Evolutionary conservation across 2,888 invertebrate genomes (phyloP).

Genomic region (Eupithecia tripunctaria): DNA sequence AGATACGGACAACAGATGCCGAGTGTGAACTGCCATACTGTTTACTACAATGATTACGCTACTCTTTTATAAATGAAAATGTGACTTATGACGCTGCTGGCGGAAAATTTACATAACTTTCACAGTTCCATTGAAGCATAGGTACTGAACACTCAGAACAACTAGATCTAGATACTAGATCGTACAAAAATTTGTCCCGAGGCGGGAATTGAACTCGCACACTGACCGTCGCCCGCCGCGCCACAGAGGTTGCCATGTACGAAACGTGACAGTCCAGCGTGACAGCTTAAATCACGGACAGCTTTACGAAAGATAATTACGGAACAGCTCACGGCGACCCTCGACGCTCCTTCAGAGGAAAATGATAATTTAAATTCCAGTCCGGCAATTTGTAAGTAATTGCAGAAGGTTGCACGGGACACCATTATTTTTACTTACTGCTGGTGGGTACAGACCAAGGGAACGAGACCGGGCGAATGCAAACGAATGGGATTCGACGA

Average conservation of each 20-base stretch:
- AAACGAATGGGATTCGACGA: no score
- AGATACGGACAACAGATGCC: no score
- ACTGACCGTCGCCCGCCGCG: not conserved
- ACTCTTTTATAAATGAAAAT: no score
- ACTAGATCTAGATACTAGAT: no score
- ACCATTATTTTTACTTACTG: not conserved
- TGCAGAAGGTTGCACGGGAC: not conserved
- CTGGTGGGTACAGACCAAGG: no score
- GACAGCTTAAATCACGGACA: constrained; percentile 46
- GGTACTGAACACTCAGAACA: no score
- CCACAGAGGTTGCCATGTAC: not conserved
- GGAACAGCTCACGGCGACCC: constrained; percentile 46
- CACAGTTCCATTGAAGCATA: no score
- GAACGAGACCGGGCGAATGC: no score
- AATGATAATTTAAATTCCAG: constrained; percentile 47
- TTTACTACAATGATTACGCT: no score
- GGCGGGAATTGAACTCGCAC: not conserved
- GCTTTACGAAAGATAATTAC: constrained; percentile 61
- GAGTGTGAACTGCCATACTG: no score
- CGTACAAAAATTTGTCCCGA: not conserved
- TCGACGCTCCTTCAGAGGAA: constrained; percentile 40
- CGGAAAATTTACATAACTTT: no score
- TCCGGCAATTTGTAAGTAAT: constrained; percentile 8
- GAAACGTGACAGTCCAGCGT: constrained; percentile 46
- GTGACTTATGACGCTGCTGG: no score